Evolutionary conservation across 1,140 invertebrate genomes (phyloP).

Genomic region (Pachypsylla venusta): DNA sequence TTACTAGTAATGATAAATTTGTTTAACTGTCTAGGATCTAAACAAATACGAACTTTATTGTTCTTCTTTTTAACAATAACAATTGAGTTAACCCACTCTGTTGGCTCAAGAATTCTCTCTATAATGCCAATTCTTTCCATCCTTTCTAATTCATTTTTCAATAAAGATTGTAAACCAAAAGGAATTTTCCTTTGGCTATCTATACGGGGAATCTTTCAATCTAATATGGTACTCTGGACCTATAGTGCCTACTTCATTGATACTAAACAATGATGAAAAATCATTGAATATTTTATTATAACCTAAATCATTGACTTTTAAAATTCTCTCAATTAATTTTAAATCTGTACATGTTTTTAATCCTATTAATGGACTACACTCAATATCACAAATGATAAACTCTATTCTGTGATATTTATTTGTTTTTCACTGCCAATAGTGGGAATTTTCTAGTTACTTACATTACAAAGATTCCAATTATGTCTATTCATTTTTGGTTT

Average conservation of each 20-base stretch:
- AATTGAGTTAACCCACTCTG: conserved; percentile 34
- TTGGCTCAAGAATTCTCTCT: conserved; percentile 26
- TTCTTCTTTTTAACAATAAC: conserved; percentile 33
- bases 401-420: not conserved
- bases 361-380: conserved; percentile 1
- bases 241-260: conserved; percentile 11
- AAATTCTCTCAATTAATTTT: conserved; percentile 21
- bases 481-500: not conserved
- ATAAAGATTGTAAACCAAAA: conserved; percentile 18
- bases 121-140: conserved; percentile 27
- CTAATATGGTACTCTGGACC: conserved; percentile 18
- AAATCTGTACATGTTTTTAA: conserved; percentile 15
- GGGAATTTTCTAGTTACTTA: not conserved
- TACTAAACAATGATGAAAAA: conserved; percentile 17
- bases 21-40: conserved; percentile 36
- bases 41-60: conserved; percentile 32
- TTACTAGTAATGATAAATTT: conserved; percentile 30
- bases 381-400: not conserved
- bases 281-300: conserved; percentile 10
- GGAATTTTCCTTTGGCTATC: conserved; percentile 28
- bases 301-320: conserved; percentile 10
- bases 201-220: conserved; percentile 22
- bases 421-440: not conserved
- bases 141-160: conserved; percentile 16
- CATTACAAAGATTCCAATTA: not conserved